Evolutionary conservation across 2,888 invertebrate species (phyloP).

Genomic region (Zootermopsis nevadensis): DNA sequence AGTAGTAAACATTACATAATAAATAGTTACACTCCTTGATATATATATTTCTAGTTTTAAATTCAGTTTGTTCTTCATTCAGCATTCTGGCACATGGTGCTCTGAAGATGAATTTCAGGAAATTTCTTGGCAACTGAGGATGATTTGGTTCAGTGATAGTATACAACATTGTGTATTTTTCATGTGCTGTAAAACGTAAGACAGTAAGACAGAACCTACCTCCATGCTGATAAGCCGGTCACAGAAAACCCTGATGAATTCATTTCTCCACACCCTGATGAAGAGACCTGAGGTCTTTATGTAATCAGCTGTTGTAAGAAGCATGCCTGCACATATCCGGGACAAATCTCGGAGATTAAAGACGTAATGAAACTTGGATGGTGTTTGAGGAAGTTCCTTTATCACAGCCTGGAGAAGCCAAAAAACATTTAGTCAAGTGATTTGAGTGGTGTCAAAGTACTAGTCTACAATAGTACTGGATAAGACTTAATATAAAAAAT

Average conservation of each 20-base stretch:
- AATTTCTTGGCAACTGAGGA: too few species aligned
- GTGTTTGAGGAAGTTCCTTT: constrained; percentile 86
- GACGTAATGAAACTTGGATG: constrained; percentile 94
- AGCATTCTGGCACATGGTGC: too few species aligned
- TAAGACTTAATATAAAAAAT: too few species aligned
- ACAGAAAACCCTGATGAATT: constrained; percentile 86
- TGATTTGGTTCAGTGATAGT: too few species aligned
- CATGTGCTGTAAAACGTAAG: too few species aligned
- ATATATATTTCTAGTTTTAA: too few species aligned
- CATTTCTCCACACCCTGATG: constrained; percentile 91
- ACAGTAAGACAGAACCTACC: constrained; percentile 59
- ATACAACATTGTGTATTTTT: too few species aligned
- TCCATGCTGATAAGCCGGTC: constrained; percentile 82
- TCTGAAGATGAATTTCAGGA: too few species aligned
- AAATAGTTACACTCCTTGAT: too few species aligned
- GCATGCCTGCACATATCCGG: constrained; percentile 83
- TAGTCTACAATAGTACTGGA: neutral
- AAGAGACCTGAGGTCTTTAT: constrained; percentile 78
- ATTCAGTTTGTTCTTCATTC: too few species aligned
- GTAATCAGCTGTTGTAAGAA: constrained; percentile 77
- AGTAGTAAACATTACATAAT: too few species aligned
- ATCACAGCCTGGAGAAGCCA: constrained; percentile 71
- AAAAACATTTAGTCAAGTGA: neutral
- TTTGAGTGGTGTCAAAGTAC: neutral
- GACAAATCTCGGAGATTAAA: constrained; percentile 94